These are phyloP conservation scores for Eupelmus urozonus DNA, from an alignment of 2,888 invertebrate species.

Conservation along the genomic window DNA sequence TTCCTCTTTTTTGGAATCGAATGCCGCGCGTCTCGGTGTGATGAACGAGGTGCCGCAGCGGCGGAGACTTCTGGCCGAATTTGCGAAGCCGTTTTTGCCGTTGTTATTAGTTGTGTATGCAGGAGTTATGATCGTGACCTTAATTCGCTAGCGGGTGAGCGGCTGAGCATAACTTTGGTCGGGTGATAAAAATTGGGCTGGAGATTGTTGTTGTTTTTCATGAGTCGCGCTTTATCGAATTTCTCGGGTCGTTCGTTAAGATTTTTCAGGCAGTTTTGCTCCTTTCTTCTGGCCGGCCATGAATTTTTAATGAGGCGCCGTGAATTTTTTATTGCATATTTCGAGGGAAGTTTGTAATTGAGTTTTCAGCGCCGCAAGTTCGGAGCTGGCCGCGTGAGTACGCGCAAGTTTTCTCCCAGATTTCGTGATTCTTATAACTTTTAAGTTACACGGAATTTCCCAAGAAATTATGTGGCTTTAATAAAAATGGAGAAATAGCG, in stretches of 20 bases:
- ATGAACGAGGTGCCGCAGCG: slow-evolving; percentile 18
- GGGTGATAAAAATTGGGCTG: background rate
- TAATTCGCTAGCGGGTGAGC: slow-evolving; percentile 1
- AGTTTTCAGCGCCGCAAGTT: slow-evolving; percentile 49
- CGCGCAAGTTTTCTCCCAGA: slow-evolving; percentile 40
- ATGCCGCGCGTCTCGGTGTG: slow-evolving; percentile 9
- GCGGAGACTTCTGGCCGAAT: background rate
- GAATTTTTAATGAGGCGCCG: slow-evolving; percentile 51
- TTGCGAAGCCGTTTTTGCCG: too few relatives aligned
- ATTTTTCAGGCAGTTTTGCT: background rate
- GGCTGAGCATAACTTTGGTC: too few relatives aligned
- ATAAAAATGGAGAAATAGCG: slow-evolving; percentile 37
- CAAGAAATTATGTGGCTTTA: slow-evolving; percentile 22
- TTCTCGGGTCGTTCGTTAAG: background rate
- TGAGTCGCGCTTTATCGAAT: slow-evolving; percentile 34
- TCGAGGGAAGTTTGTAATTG: slow-evolving; percentile 54
- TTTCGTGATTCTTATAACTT: slow-evolving; percentile 50
- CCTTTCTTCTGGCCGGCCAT: slow-evolving; percentile 15
- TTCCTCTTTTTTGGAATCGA: slow-evolving; percentile 9
- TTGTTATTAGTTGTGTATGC: too few relatives aligned
- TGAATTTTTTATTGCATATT: slow-evolving; percentile 56
- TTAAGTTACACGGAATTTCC: slow-evolving; percentile 45
- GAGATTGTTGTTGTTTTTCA: slow-evolving; percentile 17
- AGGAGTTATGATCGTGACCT: background rate
- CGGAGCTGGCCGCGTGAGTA: slow-evolving; percentile 23